Percentiles rank a stretch among this genome's conserved stretches.
phyloP scores from a whole-genome alignment of 2,888 invertebrate species.

The Thereva unica region DNA sequence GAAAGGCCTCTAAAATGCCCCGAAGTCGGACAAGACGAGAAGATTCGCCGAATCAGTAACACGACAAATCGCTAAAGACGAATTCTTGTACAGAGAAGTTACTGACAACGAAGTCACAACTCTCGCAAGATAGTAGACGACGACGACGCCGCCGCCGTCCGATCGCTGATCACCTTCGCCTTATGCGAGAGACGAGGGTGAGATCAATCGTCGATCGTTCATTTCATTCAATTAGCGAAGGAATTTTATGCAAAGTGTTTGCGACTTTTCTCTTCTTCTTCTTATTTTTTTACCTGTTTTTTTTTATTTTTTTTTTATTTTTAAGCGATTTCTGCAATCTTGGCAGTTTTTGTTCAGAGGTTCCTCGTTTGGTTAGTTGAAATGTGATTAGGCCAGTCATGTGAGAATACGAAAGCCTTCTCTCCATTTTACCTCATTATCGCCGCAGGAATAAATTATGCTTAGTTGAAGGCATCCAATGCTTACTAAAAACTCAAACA shows the following conservation, averaged over 20 bases:
- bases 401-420: conserved; percentile 32
- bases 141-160: conserved; percentile 6
- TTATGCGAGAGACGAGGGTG: conserved; percentile 26
- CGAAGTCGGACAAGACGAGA: not conserved
- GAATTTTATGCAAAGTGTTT: conserved; percentile 48
- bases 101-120: conserved; percentile 10
- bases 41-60: conserved; percentile 18
- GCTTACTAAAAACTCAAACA: conserved; percentile 31
- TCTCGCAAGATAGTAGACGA: conserved; percentile 3
- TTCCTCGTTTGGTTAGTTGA: conserved; percentile 17
- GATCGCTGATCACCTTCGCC: too few species aligned
- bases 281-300: not conserved
- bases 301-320: not conserved
- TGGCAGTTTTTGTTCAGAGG: not conserved
- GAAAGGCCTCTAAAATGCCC: conserved; percentile 38
- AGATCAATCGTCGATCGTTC: conserved; percentile 45
- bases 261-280: conserved; percentile 10
- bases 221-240: conserved; percentile 50
- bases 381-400: conserved; percentile 30
- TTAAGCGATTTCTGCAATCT: not conserved
- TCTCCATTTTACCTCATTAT: conserved; percentile 56
- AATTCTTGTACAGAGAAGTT: conserved; percentile 31
- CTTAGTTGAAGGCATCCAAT: conserved; percentile 41
- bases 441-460: conserved; percentile 58
- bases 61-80: conserved; percentile 30